Evolutionary conservation across 2,888 invertebrate species (phyloP), one percentile per base, ranked within the genome.

Genomic region (Allygus modestus): DNA sequence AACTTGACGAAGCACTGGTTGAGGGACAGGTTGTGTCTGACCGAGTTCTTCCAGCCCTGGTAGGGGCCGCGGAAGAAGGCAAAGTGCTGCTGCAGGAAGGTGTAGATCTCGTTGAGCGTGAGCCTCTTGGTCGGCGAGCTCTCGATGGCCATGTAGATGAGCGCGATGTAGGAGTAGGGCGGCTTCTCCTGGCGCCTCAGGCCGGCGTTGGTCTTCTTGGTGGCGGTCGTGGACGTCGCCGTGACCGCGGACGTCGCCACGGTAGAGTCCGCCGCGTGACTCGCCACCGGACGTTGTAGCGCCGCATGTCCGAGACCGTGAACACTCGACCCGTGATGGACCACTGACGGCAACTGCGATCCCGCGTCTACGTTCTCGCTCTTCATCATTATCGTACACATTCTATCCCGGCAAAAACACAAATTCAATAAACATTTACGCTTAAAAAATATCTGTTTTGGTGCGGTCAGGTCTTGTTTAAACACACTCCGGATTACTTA

Each of bases 1-100:
- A 99, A 91, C 91, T 99, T 99, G 88, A 98, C 97, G 90, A 99
- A 99, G 90, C 99, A 99, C 91, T 99, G 99, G 92, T 99, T 99
- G 61, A 99, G 91, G 85, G 98, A 98, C 75, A 99, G 92, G 90
- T 99, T 99, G 91, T 99, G 99, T 0, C 99, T 93, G 46, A 99
- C 99, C 0, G 98, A 99, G 90, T 99, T 99, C 91, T 99, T 99
- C 99, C 99, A 99, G 54, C 99, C 88, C 89, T 96, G 96, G 89
- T 99, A 99, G 0, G 96, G 92, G 54, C 98, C 98, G 15, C 99
- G 94, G 92, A 99, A 99, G 91, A 99, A 99, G 4, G 97, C 95
- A 89, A 98, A 97, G 88, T 96, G 93, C 89, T 97, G 96, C 89
- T 98, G 98, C 0, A 99, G 93, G 90, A 97, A 98, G 85, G 96